Percentiles rank a stretch among this genome's conserved stretches.
phyloP scores from a whole-genome alignment of 2,888 invertebrate species.

The Phytoseiulus persimilis region DNA sequence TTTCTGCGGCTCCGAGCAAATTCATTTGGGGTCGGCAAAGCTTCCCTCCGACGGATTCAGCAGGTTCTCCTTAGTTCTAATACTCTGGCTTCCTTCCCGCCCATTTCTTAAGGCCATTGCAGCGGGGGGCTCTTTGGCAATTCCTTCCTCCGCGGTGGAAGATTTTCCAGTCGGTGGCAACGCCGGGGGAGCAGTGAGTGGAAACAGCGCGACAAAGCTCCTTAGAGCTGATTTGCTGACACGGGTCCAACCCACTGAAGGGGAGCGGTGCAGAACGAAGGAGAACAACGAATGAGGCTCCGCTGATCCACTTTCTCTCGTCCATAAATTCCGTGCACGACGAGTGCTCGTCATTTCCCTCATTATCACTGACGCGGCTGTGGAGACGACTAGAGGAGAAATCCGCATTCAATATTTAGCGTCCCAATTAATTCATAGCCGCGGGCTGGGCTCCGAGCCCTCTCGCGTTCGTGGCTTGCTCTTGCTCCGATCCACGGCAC shows the following conservation, averaged over 20 bases:
- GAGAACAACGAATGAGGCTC: background rate
- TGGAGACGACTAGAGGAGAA: background rate
- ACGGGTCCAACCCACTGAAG: background rate
- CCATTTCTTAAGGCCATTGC: background rate
- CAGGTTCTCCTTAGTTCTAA: background rate
- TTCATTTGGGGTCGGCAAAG: background rate
- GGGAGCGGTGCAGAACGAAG: background rate
- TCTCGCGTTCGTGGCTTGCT: background rate
- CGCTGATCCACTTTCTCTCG: background rate
- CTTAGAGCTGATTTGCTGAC: conserved; percentile 5
- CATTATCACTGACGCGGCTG: background rate
- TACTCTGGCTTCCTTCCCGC: background rate
- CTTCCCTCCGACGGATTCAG: background rate
- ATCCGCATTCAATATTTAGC: background rate
- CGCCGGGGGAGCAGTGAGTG: background rate
- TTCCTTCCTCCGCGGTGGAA: background rate
- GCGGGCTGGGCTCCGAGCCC: background rate
- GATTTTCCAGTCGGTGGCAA: background rate
- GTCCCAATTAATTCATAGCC: background rate
- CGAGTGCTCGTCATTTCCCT: background rate
- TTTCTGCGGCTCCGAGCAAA: background rate
- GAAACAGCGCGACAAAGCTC: background rate
- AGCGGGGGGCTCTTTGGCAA: background rate
- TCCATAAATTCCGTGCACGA: background rate
- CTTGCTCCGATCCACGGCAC: background rate